A percentile compares a stretch with the other conserved stretches of the same genome.
These are phyloP conservation scores for Cosmia pyralina DNA, from an alignment of 2,888 invertebrate genomes.

Conservation along the genomic window DNA sequence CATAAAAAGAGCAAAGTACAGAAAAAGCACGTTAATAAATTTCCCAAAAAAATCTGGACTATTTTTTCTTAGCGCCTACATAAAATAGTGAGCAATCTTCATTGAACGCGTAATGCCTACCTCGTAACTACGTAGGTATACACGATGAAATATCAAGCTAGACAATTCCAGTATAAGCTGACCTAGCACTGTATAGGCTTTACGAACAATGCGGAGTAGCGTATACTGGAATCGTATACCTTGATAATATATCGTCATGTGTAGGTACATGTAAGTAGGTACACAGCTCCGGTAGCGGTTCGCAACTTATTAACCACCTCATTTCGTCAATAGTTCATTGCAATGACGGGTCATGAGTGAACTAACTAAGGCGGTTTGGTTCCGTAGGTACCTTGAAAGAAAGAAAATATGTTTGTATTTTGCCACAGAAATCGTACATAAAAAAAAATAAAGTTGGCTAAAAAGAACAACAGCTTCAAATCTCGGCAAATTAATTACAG, in stretches of 20 bases:
- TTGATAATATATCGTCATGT: not conserved
- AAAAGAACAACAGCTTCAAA: not conserved
- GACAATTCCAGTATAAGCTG: not conserved
- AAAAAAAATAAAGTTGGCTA: not conserved
- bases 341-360: constrained; percentile 8
- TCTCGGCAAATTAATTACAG: not conserved
- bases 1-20: constrained; percentile 19
- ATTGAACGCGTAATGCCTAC: not conserved
- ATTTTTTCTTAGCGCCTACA: constrained; percentile 9
- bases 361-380: not conserved
- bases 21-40: constrained; percentile 10
- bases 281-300: not conserved
- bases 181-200: not conserved
- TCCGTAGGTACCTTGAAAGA: constrained; percentile 10
- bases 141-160: not conserved
- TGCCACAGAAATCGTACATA: not conserved
- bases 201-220: not conserved
- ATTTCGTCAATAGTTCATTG: constrained; percentile 9
- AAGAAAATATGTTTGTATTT: not conserved
- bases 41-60: not conserved
- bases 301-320: constrained; percentile 10
- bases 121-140: constrained; percentile 22
- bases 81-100: constrained; percentile 35
- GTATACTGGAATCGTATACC: not conserved
- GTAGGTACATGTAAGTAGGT: not conserved